Evolutionary conservation across 2,797 vertebrate genomes (phyloP).

Genomic region (Rhinatrema bivittatum): DNA sequence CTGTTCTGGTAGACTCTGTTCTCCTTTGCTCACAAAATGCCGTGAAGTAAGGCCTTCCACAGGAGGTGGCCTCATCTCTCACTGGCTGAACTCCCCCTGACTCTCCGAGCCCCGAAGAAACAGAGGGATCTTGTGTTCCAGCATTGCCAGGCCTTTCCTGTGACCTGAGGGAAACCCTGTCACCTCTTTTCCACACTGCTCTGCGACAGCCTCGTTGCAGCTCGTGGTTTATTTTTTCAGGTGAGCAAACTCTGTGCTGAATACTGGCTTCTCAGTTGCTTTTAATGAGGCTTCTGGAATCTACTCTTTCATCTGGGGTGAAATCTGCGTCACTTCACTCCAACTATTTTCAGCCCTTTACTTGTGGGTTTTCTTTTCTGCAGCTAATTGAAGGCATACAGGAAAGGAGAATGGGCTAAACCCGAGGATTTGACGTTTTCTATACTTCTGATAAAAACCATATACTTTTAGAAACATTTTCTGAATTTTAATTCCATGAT

Average conservation of each 20-base stretch:
- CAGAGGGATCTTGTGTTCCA: slow-evolving; percentile 55
- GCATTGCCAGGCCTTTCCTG: slow-evolving; percentile 50
- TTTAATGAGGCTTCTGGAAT: slow-evolving; percentile 86
- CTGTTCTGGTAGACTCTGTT: rapidly evolving
- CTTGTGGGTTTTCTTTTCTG: slow-evolving; percentile 61
- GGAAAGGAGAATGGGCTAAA: slow-evolving; percentile 62
- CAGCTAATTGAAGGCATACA: slow-evolving; percentile 70
- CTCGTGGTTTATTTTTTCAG: slow-evolving; percentile 87
- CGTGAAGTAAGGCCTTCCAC: not conserved
- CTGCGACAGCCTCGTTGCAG: slow-evolving; percentile 46
- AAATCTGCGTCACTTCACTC: slow-evolving; percentile 63
- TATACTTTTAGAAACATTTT: slow-evolving; percentile 47
- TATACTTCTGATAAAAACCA: slow-evolving; percentile 51
- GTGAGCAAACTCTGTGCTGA: slow-evolving; percentile 78
- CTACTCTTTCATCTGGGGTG: slow-evolving; percentile 70
- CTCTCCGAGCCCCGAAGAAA: slow-evolving; percentile 44
- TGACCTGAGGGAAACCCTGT: slow-evolving; percentile 55
- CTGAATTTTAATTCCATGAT: slow-evolving; percentile 35
- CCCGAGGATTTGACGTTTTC: slow-evolving; percentile 50
- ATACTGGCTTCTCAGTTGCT: slow-evolving; percentile 79
- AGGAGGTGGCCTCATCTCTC: slow-evolving; percentile 26
- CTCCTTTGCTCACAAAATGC: not conserved
- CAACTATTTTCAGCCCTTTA: slow-evolving; percentile 66
- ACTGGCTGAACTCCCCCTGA: slow-evolving; percentile 62
- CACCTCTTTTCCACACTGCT: slow-evolving; percentile 60